Percentiles rank a stretch among this genome's conserved stretches.
phyloP scores from a whole-genome alignment of 2,888 invertebrate genomes.

The Atherix ibis region DNA sequence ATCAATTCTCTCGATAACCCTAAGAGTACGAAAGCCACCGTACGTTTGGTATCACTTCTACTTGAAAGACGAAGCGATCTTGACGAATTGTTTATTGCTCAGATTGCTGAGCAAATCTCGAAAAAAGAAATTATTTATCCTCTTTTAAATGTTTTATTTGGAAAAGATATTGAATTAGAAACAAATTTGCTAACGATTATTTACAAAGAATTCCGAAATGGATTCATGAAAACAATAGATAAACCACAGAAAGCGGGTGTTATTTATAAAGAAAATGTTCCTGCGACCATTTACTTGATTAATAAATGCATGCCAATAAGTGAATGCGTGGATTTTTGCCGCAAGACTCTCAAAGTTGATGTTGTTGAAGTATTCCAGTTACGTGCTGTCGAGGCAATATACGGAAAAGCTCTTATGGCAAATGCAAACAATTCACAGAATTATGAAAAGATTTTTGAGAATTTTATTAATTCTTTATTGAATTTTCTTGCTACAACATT shows the following conservation, averaged over 20 bases:
- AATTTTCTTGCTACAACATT: slow-evolving; percentile 36
- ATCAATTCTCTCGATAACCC: slow-evolving; percentile 35
- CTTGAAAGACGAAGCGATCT: slow-evolving; percentile 30
- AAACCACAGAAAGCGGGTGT: slow-evolving; percentile 55
- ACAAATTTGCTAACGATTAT: slow-evolving; percentile 37
- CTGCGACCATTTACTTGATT: slow-evolving; percentile 42
- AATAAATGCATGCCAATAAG: slow-evolving; percentile 41
- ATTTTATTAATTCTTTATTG: slow-evolving; percentile 36
- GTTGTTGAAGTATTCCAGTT: slow-evolving; percentile 41
- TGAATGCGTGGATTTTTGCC: slow-evolving; percentile 39
- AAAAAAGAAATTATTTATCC: slow-evolving; percentile 50
- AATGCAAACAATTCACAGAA: slow-evolving; percentile 19
- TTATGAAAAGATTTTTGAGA: slow-evolving; percentile 35
- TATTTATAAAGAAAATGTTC: slow-evolving; percentile 43
- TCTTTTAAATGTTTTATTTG: slow-evolving; percentile 36
- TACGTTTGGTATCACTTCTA: slow-evolving; percentile 41
- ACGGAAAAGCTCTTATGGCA: slow-evolving; percentile 34
- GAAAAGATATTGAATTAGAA: slow-evolving; percentile 26
- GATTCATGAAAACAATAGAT: slow-evolving; percentile 45
- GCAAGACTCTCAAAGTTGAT: slow-evolving; percentile 48
- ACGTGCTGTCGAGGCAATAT: slow-evolving; percentile 38
- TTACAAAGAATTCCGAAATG: slow-evolving; percentile 42
- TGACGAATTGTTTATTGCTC: slow-evolving; percentile 13
- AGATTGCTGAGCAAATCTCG: slow-evolving; percentile 31
- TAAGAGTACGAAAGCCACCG: slow-evolving; percentile 40